A percentile compares a stretch with the other conserved stretches of the same genome.
Conservation (phyloP, 2,888 invertebrate species). For the Trisateles emortualis region DNA sequence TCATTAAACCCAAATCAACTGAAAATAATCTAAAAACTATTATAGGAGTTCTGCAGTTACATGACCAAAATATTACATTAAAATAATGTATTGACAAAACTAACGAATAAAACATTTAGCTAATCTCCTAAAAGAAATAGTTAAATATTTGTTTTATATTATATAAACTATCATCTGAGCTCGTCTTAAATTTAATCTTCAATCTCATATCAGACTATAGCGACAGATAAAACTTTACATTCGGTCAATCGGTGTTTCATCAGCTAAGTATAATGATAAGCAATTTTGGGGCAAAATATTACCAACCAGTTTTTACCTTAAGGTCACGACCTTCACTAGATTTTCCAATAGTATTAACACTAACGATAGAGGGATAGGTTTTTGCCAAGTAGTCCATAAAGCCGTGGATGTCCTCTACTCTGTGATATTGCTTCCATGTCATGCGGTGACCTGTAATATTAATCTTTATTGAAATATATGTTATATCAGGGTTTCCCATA, state of each 20-base stretch:
- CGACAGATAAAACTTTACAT: neutral
- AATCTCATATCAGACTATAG: too few species aligned
- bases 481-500: neutral
- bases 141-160: too few species aligned
- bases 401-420: constrained; percentile 90
- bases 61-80: too few species aligned
- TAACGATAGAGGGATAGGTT: constrained; percentile 91
- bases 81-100: too few species aligned
- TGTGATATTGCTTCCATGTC: constrained; percentile 94
- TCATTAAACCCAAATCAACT: neutral
- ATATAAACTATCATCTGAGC: too few species aligned
- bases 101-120: too few species aligned
- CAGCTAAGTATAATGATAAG: too few species aligned
- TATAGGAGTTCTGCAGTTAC: too few species aligned
- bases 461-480: constrained; percentile 1
- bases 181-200: too few species aligned
- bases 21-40: too few species aligned
- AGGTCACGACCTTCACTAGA: constrained; percentile 92
- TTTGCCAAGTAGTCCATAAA: constrained; percentile 92
- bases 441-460: constrained; percentile 80
- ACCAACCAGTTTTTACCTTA: constrained; percentile 80
- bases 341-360: constrained; percentile 91
- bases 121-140: too few species aligned
- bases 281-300: neutral
- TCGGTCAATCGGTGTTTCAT: neutral